A percentile compares a stretch with the other conserved stretches of the same genome.
Evolutionary conservation across 2,888 invertebrate genomes (phyloP).

Genomic region (Tetanocera ferruginea): DNA sequence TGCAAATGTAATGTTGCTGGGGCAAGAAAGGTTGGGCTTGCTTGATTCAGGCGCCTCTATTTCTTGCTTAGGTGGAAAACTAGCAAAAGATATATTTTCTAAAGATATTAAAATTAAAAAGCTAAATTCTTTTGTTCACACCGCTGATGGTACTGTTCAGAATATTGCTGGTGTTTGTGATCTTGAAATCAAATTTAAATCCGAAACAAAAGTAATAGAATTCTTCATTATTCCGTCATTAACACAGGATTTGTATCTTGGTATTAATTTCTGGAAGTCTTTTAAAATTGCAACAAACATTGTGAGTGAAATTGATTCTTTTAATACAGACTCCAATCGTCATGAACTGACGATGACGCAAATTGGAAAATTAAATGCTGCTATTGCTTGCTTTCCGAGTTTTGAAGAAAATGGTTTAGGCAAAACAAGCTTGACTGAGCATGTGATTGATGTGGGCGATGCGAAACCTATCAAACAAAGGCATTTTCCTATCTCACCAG

Average conservation of each 20-base stretch:
- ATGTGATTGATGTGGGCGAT: conserved; percentile 11
- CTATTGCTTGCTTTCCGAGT: conserved; percentile 16
- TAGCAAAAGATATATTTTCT: conserved; percentile 18
- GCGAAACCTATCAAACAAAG: conserved; percentile 35
- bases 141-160: too few species aligned
- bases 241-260: conserved; percentile 39
- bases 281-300: conserved; percentile 19
- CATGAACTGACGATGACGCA: background rate
- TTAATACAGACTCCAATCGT: background rate
- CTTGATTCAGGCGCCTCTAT: conserved; percentile 43
- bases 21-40: background rate
- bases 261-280: conserved; percentile 39
- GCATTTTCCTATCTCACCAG: conserved; percentile 33
- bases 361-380: background rate
- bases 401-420: conserved; percentile 33
- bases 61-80: conserved; percentile 31
- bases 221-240: conserved; percentile 39
- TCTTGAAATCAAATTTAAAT: too few species aligned
- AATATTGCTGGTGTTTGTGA: too few species aligned
- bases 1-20: conserved; percentile 2
- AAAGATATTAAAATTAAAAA: background rate
- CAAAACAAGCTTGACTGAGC: conserved; percentile 19
- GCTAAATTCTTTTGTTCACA: conserved; percentile 12
- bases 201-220: background rate
- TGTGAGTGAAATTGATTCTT: background rate